These are phyloP conservation scores for Scaptomyza cyrtandrae DNA, from an alignment of 2,888 invertebrate genomes.

Conservation along the genomic window DNA sequence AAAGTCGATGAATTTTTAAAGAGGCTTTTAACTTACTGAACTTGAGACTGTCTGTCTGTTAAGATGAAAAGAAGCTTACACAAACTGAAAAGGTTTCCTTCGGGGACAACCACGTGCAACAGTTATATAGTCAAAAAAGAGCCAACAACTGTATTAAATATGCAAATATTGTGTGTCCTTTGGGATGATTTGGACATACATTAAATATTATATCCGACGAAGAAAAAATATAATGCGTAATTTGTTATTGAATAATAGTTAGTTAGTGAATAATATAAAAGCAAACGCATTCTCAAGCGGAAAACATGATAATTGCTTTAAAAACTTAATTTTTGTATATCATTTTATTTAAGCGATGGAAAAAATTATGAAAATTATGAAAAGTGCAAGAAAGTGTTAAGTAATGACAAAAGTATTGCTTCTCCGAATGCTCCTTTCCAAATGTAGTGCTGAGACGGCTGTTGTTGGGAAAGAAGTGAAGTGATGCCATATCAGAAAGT, in stretches of 20 bases:
- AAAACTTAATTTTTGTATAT: constrained; percentile 10
- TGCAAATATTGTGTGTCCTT: constrained; percentile 67
- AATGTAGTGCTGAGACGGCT: neutral
- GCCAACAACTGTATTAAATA: constrained; percentile 53
- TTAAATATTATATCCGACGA: constrained; percentile 35
- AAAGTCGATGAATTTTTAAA: neutral
- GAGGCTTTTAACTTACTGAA: constrained; percentile 8
- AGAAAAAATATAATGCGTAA: constrained; percentile 10
- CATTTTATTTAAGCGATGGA: too few species aligned
- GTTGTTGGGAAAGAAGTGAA: too few species aligned
- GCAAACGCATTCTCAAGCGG: neutral
- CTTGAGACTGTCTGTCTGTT: constrained; percentile 30
- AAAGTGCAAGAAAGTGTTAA: too few species aligned
- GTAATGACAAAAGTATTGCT: too few species aligned
- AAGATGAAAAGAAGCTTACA: constrained; percentile 15
- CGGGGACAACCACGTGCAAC: constrained; percentile 23
- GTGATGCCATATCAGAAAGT: neutral
- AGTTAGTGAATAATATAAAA: neutral
- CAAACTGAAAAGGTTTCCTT: constrained; percentile 58
- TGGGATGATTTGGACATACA: constrained; percentile 60
- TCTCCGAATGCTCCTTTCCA: too few species aligned
- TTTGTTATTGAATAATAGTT: constrained; percentile 1
- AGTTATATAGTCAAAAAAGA: constrained; percentile 5
- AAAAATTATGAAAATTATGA: too few species aligned
- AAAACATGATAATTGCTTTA: constrained; percentile 51